Percentiles rank a stretch among this genome's conserved stretches.
Evolutionary conservation across 2,113 vertebrate genomes (phyloP).

Genomic region (Zosterops hypoxanthus): DNA sequence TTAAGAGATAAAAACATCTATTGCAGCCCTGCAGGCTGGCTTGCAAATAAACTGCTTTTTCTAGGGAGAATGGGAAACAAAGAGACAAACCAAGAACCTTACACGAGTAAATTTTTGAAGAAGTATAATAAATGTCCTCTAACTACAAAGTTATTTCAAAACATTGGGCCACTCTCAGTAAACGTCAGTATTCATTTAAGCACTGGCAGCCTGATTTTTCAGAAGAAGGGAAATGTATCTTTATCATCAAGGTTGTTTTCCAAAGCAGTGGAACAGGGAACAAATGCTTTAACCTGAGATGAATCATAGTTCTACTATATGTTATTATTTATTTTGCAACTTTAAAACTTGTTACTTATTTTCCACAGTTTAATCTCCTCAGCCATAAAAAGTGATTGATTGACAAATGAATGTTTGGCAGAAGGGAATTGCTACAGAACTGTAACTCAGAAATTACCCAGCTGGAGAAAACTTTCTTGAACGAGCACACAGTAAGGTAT

Average conservation of each 20-base stretch:
- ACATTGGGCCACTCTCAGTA: not conserved
- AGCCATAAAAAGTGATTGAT: not conserved
- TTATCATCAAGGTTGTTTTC: not conserved
- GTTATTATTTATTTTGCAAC: not conserved
- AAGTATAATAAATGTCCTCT: not conserved
- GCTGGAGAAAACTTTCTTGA: not conserved
- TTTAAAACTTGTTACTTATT: not conserved
- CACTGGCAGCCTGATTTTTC: not conserved
- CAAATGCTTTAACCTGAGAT: not conserved
- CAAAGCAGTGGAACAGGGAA: rapidly evolving
- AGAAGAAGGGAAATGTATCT: not conserved
- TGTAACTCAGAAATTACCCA: not conserved
- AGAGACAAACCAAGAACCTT: not conserved
- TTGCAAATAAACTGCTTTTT: not conserved
- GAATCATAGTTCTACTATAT: not conserved
- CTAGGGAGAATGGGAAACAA: not conserved
- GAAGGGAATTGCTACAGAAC: not conserved
- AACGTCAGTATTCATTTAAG: not conserved
- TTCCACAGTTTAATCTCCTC: not conserved
- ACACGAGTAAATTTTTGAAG: not conserved
- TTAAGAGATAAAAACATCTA: not conserved
- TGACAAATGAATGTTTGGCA: not conserved
- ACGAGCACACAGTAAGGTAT: not conserved
- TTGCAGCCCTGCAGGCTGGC: not conserved
- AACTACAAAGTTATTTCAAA: not conserved